These are phyloP conservation scores for Brachypalpus laphriformis DNA, from an alignment of 2,888 invertebrate genomes.

Conservation along the genomic window DNA sequence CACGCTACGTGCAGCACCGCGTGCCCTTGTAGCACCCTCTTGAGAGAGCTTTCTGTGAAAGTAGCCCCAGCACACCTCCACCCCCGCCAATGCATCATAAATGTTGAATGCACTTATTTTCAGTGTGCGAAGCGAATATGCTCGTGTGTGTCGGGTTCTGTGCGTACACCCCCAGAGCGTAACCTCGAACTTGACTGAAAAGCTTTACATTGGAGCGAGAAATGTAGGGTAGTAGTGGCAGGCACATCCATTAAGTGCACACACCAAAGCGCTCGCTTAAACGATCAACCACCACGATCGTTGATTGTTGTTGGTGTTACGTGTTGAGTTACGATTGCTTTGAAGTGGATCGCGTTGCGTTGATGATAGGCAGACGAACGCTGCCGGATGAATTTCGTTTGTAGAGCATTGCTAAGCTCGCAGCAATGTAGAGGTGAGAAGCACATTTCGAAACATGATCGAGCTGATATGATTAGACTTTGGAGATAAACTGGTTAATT, in stretches of 20 bases:
- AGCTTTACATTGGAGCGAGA: constrained; percentile 41
- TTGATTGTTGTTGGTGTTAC: constrained; percentile 25
- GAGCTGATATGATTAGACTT: neutral
- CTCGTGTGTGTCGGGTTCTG: neutral
- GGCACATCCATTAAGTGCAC: constrained; percentile 25
- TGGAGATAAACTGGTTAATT: too few species aligned
- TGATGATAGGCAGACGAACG: constrained; percentile 36
- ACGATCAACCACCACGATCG: constrained; percentile 41
- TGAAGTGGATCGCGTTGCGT: constrained; percentile 70
- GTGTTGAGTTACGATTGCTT: constrained; percentile 52
- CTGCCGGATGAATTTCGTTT: constrained; percentile 23
- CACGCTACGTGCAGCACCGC: constrained; percentile 27
- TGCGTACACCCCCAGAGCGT: constrained; percentile 40
- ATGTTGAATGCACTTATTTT: constrained; percentile 31
- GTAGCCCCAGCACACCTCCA: neutral
- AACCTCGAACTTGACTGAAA: constrained; percentile 41
- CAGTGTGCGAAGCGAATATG: constrained; percentile 7
- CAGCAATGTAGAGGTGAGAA: neutral
- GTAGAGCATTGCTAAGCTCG: constrained; percentile 15
- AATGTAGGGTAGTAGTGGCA: constrained; percentile 58
- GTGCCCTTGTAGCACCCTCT: constrained; percentile 66
- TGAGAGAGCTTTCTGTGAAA: constrained; percentile 41
- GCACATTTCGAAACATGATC: constrained; percentile 33
- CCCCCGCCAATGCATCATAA: constrained; percentile 11
- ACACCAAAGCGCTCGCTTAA: constrained; percentile 14